Conservation (phyloP, 2,888 invertebrate genomes). For the Junonia oenone region DNA sequence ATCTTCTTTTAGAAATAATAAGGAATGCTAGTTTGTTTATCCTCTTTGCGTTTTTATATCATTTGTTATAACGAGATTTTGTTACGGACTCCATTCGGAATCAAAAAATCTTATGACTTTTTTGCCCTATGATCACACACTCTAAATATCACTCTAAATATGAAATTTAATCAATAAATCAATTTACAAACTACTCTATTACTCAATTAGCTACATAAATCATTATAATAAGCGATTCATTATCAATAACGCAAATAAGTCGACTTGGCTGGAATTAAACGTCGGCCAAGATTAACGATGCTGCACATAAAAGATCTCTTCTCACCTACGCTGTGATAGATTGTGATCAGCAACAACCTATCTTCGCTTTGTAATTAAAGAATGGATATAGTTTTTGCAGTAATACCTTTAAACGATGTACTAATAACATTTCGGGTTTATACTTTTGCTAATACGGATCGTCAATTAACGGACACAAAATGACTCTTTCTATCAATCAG, state of each 20-base stretch:
- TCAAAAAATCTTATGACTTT: too few relatives aligned
- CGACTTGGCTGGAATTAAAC: slow-evolving; percentile 33
- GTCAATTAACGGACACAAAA: too few relatives aligned
- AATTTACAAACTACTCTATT: slow-evolving; percentile 11
- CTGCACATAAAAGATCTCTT: slow-evolving; percentile 33
- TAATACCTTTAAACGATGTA: neutral
- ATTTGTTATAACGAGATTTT: too few relatives aligned
- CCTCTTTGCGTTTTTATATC: too few relatives aligned
- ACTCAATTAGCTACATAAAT: neutral
- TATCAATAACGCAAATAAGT: slow-evolving; percentile 15
- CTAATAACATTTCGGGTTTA: neutral
- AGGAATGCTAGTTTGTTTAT: too few relatives aligned
- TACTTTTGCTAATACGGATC: too few relatives aligned
- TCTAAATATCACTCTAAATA: neutral
- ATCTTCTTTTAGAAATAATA: too few relatives aligned
- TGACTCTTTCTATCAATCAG: too few relatives aligned
- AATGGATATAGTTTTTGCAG: neutral
- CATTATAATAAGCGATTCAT: slow-evolving; percentile 10
- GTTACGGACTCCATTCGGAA: too few relatives aligned
- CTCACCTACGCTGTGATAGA: slow-evolving; percentile 35
- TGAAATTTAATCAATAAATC: neutral
- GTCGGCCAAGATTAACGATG: slow-evolving; percentile 38
- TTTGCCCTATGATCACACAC: too few relatives aligned
- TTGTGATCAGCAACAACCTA: slow-evolving; percentile 16
- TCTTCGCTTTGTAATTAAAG: slow-evolving; percentile 3